A percentile compares a stretch with the other conserved stretches of the same genome.
Evolutionary conservation across 2,888 invertebrate species (phyloP).

Genomic region (Tetranychus truncatus): DNA sequence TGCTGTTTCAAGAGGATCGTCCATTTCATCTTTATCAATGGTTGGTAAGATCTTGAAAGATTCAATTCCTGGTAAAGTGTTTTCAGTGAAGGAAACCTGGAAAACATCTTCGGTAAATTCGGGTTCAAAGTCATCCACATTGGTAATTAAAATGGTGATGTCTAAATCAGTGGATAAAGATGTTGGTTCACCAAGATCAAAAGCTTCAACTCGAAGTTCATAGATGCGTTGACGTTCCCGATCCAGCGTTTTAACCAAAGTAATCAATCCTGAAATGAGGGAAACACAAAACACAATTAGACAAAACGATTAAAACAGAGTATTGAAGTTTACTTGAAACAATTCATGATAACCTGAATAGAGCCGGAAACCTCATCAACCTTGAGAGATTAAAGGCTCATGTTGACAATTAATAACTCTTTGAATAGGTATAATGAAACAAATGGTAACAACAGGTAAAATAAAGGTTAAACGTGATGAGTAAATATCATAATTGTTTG

Average conservation of each 20-base stretch:
- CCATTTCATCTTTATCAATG: conserved; percentile 64
- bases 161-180: conserved; percentile 69
- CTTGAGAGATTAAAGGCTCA: neutral
- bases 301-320: conserved; percentile 12
- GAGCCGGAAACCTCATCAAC: neutral
- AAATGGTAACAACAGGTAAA: neutral
- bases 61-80: conserved; percentile 45
- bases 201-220: conserved; percentile 70
- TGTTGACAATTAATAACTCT: neutral
- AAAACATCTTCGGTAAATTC: conserved; percentile 53
- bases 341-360: neutral
- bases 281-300: neutral
- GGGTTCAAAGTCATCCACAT: conserved; percentile 77
- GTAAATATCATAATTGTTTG: neutral
- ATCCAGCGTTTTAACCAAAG: conserved; percentile 49
- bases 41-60: conserved; percentile 54
- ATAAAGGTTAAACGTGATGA: neutral
- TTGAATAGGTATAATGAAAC: neutral
- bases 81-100: conserved; percentile 37
- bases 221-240: conserved; percentile 40
- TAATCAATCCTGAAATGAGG: conserved; percentile 43
- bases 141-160: conserved; percentile 64
- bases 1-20: conserved; percentile 54
- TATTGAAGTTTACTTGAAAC: neutral
- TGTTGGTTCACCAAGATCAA: conserved; percentile 68